Conservation (phyloP, 1,140 invertebrate species). For the Nymphalis io region DNA sequence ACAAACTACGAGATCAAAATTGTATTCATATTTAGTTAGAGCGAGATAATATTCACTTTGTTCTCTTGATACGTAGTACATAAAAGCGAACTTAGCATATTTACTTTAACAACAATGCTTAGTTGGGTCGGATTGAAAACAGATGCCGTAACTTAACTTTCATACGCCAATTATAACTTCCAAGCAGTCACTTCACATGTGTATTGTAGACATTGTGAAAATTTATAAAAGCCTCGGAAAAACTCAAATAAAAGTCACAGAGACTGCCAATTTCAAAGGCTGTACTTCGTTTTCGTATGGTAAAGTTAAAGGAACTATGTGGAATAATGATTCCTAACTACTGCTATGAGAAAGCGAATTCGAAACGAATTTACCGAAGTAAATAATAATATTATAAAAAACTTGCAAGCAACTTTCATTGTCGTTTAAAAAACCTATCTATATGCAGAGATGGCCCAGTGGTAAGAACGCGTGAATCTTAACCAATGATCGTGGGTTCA, state of each 20-base stretch:
- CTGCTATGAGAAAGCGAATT: neutral
- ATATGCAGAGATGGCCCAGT: too few relatives aligned
- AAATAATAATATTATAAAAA: too few relatives aligned
- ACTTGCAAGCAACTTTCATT: too few relatives aligned
- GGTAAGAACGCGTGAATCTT: too few relatives aligned
- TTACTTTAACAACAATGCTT: conserved; percentile 30
- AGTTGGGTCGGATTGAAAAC: conserved; percentile 12
- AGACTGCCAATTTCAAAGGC: conserved; percentile 26
- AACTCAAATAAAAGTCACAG: conserved; percentile 26
- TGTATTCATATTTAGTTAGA: neutral
- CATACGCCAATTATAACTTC: conserved; percentile 32
- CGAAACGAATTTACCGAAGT: neutral
- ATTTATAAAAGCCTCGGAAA: conserved; percentile 27
- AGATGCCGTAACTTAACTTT: conserved; percentile 19
- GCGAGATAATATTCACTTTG: conserved; percentile 1
- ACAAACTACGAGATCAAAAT: neutral
- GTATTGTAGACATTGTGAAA: conserved; percentile 26
- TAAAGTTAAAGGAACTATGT: conserved; percentile 19
- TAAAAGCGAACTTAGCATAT: conserved; percentile 19
- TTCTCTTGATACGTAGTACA: conserved; percentile 1
- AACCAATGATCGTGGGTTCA: too few relatives aligned
- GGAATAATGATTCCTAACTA: conserved; percentile 15
- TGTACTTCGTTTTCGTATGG: conserved; percentile 17
- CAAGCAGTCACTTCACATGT: conserved; percentile 29
- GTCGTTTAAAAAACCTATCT: too few relatives aligned